Base-by-base conservation (phyloP, 1,140 invertebrate genomes). In the Delia radicum region DNA sequence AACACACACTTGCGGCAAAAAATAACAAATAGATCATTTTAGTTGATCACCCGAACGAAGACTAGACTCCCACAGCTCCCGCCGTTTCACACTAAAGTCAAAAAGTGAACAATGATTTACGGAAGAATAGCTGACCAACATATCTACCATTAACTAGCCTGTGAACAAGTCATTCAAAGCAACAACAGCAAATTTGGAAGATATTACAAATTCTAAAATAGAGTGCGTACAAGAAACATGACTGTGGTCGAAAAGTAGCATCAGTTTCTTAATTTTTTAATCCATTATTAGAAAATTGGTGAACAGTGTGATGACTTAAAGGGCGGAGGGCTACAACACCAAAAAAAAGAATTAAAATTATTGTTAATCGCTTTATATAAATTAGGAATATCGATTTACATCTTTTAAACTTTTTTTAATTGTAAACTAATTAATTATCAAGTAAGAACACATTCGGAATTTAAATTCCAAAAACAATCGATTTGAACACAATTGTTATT, bases 1-100 rank as follows among this genome's bases (percentile, higher is more conserved):
- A 48, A 55, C 21, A 55, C 48, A 55, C 48, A 55, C 48, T 55
- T 21, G 48, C 48, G 48, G 48, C 48, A 55, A 55, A 55, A 55
- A 55, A 6, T 8, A 21, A 55, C n/a, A 55, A 74, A 74, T 74
- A 74, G 73, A 74, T 74, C 73, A 74, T 55, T 74, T 74, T 15
- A 48, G 15, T 33, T 73, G 71, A 73, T 73, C 71, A 55, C 26
- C 71, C 33, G n/a, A 55, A 55, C 48, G 15, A n/a, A n/a, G n/a
- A 48, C 65, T 21, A 69, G 65, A 69, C 65, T 69, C 65, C 65
- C 29, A 69, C 65, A 69, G 65, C 65, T 69, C 65, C 62, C 65
- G 29, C 65, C 33, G 65, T 69, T 33, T 69, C 65, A 69, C 65
- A 69, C 65, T 33, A 31, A 69, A 69, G 29, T 69, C 29, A 67